Conservation (phyloP, 2,888 invertebrate genomes). For the Drosophila robusta region DNA sequence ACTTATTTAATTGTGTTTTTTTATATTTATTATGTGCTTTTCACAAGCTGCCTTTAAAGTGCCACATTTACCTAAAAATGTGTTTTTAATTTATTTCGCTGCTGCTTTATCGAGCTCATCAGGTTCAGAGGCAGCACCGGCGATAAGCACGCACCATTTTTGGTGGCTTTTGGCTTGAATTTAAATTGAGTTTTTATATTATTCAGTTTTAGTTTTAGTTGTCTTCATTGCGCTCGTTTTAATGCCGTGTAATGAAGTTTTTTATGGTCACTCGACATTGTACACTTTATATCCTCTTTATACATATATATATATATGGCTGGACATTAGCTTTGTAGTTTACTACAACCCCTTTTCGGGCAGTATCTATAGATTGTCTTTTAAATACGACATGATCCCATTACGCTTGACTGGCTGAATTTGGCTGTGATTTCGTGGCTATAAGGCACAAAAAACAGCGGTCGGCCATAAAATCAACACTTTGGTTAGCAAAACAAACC, state of each 20-base stretch:
- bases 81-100: constrained; percentile 81
- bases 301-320: too few species aligned
- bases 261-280: constrained; percentile 59
- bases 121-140: constrained; percentile 43
- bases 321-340: background rate
- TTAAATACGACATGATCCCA: constrained; percentile 20
- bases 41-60: constrained; percentile 71
- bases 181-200: constrained; percentile 69
- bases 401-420: constrained; percentile 27
- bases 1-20: constrained; percentile 78
- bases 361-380: constrained; percentile 1
- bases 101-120: constrained; percentile 76
- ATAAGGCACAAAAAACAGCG: constrained; percentile 34
- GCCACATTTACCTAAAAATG: constrained; percentile 81
- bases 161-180: constrained; percentile 68
- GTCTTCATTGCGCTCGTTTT: constrained; percentile 59
- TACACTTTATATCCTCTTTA: constrained; percentile 7
- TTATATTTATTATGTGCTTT: constrained; percentile 79
- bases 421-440: constrained; percentile 45
- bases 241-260: constrained; percentile 76
- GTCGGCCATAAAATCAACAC: constrained; percentile 77
- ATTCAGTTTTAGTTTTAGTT: constrained; percentile 54
- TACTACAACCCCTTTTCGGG: background rate
- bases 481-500: constrained; percentile 81
- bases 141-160: constrained; percentile 79